A percentile compares a stretch with the other conserved stretches of the same genome.
Conservation (phyloP, 2,797 vertebrate species). For the Sebastolobus altivelis region DNA sequence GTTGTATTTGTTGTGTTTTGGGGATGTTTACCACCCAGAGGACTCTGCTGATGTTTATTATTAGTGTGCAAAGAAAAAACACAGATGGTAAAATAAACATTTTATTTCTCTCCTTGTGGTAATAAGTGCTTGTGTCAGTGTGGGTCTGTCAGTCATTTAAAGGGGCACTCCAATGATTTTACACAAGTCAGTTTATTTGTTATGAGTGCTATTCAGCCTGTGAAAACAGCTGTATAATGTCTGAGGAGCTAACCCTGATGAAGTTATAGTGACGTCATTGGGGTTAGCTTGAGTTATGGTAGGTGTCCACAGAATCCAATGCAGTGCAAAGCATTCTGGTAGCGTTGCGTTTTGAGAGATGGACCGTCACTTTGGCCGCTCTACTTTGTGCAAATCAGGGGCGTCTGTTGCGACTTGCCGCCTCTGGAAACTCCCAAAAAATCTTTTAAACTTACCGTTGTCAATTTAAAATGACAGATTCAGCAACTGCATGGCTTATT, state of each 20-base stretch:
- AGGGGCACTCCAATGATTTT: neutral
- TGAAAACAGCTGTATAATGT: neutral
- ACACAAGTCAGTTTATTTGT: neutral
- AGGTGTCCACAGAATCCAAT: too few relatives aligned
- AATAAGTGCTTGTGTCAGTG: slow-evolving; percentile 42
- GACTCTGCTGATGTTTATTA: slow-evolving; percentile 78
- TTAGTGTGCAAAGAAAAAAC: slow-evolving; percentile 71
- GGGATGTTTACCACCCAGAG: slow-evolving; percentile 63
- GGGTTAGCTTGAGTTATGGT: neutral
- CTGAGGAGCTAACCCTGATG: neutral
- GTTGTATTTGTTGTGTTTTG: slow-evolving; percentile 72
- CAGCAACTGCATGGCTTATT: too few relatives aligned
- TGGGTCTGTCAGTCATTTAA: slow-evolving; percentile 38
- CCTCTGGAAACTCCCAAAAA: too few relatives aligned
- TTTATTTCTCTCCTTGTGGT: slow-evolving; percentile 82
- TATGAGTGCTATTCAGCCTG: neutral
- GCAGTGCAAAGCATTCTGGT: too few relatives aligned
- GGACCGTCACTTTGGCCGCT: too few relatives aligned
- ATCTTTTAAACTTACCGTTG: too few relatives aligned
- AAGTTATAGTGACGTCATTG: neutral
- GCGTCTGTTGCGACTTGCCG: too few relatives aligned
- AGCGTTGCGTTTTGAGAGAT: too few relatives aligned
- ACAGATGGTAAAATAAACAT: slow-evolving; percentile 81
- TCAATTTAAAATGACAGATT: too few relatives aligned
- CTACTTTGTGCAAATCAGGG: too few relatives aligned